Percentiles rank a stretch among this genome's conserved stretches.
Evolutionary conservation across 2,113 vertebrate genomes (phyloP).

Genomic region (Rhombomys opimus): DNA sequence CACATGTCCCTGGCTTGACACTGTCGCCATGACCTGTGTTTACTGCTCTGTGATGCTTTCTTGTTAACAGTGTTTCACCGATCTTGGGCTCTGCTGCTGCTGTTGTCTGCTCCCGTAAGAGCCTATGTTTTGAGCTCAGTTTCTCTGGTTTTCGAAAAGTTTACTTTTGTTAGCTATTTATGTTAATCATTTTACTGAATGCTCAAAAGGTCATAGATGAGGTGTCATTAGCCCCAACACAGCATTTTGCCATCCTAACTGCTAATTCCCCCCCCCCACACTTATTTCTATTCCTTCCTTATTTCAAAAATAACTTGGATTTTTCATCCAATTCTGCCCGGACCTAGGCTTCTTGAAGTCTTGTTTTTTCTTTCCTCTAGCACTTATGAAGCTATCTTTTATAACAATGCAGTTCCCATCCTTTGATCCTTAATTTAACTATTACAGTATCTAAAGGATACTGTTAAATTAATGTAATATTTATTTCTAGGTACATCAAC

Average conservation of each 20-base stretch:
- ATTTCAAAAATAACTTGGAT: background rate
- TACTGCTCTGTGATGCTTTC: background rate
- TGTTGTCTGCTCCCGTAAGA: background rate
- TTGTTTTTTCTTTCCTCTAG: background rate
- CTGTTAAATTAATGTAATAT: background rate
- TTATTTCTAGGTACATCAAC: background rate
- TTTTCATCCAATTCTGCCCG: background rate
- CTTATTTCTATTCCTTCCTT: background rate
- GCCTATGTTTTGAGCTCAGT: background rate
- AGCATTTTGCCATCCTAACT: background rate
- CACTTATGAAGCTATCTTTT: background rate
- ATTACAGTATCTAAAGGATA: too few relatives aligned
- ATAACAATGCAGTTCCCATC: background rate
- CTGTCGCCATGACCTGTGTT: background rate
- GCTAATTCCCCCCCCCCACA: background rate
- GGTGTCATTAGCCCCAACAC: background rate
- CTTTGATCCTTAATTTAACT: background rate
- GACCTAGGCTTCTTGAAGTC: background rate
- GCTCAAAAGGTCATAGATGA: background rate
- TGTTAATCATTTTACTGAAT: background rate
- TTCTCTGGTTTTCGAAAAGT: background rate
- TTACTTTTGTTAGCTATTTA: background rate
- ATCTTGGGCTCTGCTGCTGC: background rate
- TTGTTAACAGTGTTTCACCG: background rate
- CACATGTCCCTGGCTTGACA: too few relatives aligned